phyloP scores from a whole-genome alignment of 2,113 vertebrate genomes.

The Vidua macroura region DNA sequence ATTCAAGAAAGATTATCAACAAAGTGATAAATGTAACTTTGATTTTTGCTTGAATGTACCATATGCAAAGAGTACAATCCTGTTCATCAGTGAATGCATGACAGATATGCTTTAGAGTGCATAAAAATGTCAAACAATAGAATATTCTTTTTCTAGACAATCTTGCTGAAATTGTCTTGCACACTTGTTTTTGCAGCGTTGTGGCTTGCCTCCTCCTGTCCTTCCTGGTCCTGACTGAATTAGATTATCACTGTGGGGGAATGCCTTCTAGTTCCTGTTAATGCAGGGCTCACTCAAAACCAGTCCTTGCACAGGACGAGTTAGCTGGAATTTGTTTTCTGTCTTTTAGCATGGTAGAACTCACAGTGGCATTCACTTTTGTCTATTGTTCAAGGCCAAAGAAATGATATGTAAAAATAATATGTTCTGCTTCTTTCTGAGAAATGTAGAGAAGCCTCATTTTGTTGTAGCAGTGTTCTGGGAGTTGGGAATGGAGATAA shows the following conservation, averaged over 20 bases:
- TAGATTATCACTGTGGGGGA: background rate
- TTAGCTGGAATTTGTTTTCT: background rate
- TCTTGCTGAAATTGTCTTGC: background rate
- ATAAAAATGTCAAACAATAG: background rate
- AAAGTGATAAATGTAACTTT: background rate
- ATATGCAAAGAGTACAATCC: background rate
- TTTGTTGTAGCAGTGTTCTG: background rate
- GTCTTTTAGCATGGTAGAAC: background rate
- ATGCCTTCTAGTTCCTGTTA: background rate
- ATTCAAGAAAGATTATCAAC: background rate
- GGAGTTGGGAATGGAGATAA: background rate
- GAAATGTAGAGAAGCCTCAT: background rate
- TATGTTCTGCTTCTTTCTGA: background rate
- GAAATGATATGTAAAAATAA: background rate
- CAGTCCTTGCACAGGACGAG: background rate
- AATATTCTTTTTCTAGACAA: background rate
- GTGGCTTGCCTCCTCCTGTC: background rate
- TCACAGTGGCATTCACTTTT: background rate
- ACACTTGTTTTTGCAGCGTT: background rate
- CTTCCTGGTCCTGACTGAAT: background rate
- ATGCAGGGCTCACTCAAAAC: accelerated
- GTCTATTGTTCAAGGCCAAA: background rate
- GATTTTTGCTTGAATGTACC: background rate
- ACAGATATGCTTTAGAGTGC: background rate
- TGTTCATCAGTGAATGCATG: background rate